Evolutionary conservation across 2,113 vertebrate species (phyloP), one percentile per base, ranked within the genome.

Genomic region (Vulpes lagopus): DNA sequence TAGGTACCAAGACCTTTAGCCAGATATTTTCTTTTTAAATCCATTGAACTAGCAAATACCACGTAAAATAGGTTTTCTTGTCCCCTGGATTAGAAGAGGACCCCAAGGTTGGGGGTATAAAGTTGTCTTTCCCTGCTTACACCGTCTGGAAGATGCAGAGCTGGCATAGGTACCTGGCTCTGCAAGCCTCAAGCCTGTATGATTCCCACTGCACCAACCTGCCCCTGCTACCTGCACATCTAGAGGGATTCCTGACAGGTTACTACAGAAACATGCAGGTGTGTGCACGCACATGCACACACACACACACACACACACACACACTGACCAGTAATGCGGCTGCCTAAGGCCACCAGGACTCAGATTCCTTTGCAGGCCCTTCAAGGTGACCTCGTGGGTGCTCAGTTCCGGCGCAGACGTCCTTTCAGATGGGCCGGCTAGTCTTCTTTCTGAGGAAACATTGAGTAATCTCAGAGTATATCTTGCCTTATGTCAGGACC

Each of bases 251-350:
- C 25, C 3, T n/a, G 79, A 51, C 19, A 8, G 19, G 78, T 67
- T 35, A n/a, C 84, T 20, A 27, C n/a, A 67, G 22, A 35, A 89
- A 88, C 19, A 6, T 0, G 0, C 38, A 38, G 0, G 17, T 19
- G 32, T 27, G 59, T 20, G 59, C 35, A n/a, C 0, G 1, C 8
- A 10, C 12, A 12, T 0, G 30, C 3, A 6, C 14, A 38, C 16
- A 11, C 2, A 20, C 30, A 22, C 20, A 30, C 49, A n/a, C 38
- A 91, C 76, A 81, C 49, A 85, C 32, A 60, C 43, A 84, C 87
- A 73, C n/a, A 97, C 97, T 97, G 69, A 98, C 98, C 98, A 38
- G 96, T 60, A 60, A 51, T 1, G 15, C 55, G 20, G 96, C 81
- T 5, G 22, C 71, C 91, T 38, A 11, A 73, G 53, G 88, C 76